These are phyloP conservation scores for Lucilia cuprina DNA, from an alignment of 1,140 invertebrate species.

Conservation along the genomic window DNA sequence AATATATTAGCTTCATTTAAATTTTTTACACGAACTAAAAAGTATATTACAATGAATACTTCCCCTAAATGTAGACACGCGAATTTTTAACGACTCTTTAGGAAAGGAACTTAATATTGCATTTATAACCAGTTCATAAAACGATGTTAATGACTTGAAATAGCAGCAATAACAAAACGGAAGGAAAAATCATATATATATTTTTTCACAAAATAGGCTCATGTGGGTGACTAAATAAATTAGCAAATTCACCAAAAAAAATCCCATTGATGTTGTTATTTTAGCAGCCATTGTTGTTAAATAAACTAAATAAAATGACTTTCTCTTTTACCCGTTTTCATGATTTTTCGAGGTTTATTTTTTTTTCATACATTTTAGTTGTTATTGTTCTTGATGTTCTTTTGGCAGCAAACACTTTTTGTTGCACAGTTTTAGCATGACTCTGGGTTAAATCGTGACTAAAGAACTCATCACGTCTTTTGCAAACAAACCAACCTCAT, in stretches of 20 bases:
- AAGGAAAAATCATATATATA: background rate
- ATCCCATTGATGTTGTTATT: background rate
- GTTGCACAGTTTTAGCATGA: background rate
- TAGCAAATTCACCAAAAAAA: background rate
- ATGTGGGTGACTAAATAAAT: slow-evolving; percentile 2
- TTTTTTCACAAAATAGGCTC: background rate
- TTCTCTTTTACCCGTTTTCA: background rate
- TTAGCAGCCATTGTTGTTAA: background rate
- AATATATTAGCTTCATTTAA: too few species aligned
- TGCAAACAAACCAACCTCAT: background rate
- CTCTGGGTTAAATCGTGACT: background rate
- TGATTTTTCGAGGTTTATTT: background rate
- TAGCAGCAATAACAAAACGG: background rate
- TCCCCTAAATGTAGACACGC: background rate
- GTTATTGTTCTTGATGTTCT: background rate
- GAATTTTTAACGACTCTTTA: background rate
- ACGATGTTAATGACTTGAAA: background rate
- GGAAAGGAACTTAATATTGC: background rate
- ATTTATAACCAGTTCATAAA: background rate
- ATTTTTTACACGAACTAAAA: too few species aligned
- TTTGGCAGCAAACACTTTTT: background rate
- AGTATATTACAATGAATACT: background rate
- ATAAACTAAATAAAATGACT: background rate
- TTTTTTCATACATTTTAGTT: background rate
- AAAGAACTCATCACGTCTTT: slow-evolving; percentile 26